Conservation (phyloP, 1,140 invertebrate genomes). For the Laupala kohalensis region DNA sequence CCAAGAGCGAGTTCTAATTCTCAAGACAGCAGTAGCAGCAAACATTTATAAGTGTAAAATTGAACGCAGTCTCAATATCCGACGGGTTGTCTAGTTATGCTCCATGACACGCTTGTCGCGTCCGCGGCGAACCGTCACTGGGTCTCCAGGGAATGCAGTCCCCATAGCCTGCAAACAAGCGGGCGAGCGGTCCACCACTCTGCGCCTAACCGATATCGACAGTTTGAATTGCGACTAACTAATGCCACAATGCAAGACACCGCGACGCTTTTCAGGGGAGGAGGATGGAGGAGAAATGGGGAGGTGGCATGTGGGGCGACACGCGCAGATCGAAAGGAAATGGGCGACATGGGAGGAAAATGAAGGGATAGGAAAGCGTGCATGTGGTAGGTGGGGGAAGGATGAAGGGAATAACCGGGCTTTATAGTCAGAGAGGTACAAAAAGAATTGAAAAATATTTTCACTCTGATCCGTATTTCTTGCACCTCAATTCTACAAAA, state of each 20-base stretch:
- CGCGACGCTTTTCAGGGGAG: background rate
- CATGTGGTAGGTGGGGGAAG: background rate
- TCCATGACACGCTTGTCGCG: background rate
- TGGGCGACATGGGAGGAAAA: background rate
- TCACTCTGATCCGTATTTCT: no score
- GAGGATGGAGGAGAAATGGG: background rate
- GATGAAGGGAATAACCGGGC: background rate
- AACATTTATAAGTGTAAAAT: no score
- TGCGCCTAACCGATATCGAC: background rate
- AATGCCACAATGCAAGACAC: background rate
- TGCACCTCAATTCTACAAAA: no score
- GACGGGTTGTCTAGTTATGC: background rate
- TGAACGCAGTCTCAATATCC: no score
- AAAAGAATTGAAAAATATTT: no score
- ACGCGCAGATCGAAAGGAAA: no score
- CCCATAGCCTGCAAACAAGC: background rate
- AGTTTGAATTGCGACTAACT: background rate
- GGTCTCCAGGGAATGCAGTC: background rate
- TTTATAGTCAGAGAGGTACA: no score
- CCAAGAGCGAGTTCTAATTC: no score
- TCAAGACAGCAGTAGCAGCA: no score
- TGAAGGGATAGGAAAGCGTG: no score
- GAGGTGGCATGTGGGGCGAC: background rate
- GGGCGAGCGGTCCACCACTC: background rate
- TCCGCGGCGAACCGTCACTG: background rate